These are phyloP conservation scores for Apocheima hispidaria DNA, from an alignment of 2,888 invertebrate genomes.

Conservation along the genomic window DNA sequence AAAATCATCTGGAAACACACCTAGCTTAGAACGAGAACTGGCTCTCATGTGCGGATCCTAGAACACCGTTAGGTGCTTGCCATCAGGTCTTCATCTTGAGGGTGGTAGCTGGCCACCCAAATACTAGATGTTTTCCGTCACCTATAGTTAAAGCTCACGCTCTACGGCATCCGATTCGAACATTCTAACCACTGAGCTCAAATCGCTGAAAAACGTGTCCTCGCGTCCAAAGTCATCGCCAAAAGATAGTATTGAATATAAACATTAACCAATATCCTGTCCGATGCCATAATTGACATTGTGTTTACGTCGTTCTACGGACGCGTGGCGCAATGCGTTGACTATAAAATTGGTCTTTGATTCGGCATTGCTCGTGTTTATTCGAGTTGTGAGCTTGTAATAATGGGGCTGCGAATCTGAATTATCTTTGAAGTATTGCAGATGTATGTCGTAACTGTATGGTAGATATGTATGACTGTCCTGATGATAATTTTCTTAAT, in stretches of 20 bases:
- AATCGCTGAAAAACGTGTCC: neutral
- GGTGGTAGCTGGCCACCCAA: neutral
- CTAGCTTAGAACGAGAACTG: no score
- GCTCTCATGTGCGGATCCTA: no score
- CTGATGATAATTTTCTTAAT: neutral
- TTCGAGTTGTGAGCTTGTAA: conserved; percentile 9
- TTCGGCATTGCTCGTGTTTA: conserved; percentile 9
- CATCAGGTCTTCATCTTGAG: neutral
- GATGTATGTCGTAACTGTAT: conserved; percentile 7
- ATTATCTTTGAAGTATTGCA: conserved; percentile 11
- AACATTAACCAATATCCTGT: conserved; percentile 48
- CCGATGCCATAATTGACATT: conserved; percentile 44
- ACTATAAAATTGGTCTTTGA: conserved; percentile 22
- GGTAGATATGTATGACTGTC: neutral
- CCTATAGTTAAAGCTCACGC: no score
- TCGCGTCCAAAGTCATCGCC: conserved; percentile 7
- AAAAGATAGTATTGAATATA: conserved; percentile 27
- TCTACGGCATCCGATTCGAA: no score
- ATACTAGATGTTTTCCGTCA: no score
- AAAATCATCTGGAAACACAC: no score
- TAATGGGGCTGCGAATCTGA: conserved; percentile 2
- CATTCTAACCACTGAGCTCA: no score
- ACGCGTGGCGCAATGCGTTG: conserved; percentile 17
- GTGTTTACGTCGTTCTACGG: conserved; percentile 38
- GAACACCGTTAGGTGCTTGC: no score